phyloP scores from a whole-genome alignment of 2,113 vertebrate species.

The Eubucco bourcierii region DNA sequence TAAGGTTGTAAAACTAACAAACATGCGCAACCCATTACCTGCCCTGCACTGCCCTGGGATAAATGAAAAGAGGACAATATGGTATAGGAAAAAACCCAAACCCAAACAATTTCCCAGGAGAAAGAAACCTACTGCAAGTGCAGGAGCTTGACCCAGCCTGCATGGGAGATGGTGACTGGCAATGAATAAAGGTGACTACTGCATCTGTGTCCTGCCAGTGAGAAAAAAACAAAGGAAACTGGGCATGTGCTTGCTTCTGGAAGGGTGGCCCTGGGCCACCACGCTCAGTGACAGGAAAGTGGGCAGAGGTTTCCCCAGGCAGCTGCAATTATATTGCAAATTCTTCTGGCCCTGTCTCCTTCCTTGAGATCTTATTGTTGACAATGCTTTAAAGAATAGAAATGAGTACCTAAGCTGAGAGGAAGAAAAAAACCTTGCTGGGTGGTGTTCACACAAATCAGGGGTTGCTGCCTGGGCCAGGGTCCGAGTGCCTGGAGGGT shows the following conservation, averaged over 20 bases:
- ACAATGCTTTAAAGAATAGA: fast-evolving
- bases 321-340: fast-evolving
- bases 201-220: fast-evolving
- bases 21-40: no score
- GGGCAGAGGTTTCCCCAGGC: not conserved
- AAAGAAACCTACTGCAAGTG: not conserved
- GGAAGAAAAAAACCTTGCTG: not conserved
- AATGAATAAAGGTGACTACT: not conserved
- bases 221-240: not conserved
- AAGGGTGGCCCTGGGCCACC: fast-evolving
- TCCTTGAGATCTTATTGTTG: fast-evolving
- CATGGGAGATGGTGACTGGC: fast-evolving
- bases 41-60: no score
- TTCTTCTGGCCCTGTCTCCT: not conserved
- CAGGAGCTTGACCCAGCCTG: fast-evolving
- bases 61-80: no score
- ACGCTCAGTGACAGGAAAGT: fast-evolving
- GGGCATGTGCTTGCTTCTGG: fast-evolving
- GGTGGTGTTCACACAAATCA: fast-evolving
- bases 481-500: fast-evolving
- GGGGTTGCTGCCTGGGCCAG: fast-evolving
- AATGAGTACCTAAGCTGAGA: fast-evolving
- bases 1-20: not conserved
- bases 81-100: no score
- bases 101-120: not conserved